Evolutionary conservation across 2,888 invertebrate genomes (phyloP).

Genomic region (Polyommatus icarus): DNA sequence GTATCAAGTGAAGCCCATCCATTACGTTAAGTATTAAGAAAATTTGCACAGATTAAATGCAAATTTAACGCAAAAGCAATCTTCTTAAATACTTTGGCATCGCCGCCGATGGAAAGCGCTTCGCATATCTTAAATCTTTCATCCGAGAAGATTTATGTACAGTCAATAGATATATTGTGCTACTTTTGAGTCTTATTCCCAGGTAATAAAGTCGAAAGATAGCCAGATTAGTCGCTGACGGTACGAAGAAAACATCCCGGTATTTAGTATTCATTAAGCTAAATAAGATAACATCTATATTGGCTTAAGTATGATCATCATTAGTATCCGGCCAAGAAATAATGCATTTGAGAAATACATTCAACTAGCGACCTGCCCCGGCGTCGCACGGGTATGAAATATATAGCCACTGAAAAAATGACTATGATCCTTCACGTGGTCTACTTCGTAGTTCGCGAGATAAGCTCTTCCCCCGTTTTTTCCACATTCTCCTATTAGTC

Average conservation of each 20-base stretch:
- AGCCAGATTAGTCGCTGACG: background rate
- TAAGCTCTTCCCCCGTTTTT: no score
- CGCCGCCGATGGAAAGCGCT: background rate
- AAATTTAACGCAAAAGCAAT: conserved; percentile 1
- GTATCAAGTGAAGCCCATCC: background rate
- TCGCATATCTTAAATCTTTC: conserved; percentile 12
- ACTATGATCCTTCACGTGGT: no score
- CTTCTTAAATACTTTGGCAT: conserved; percentile 12
- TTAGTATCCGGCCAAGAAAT: background rate
- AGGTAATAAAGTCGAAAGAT: background rate
- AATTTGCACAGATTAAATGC: background rate
- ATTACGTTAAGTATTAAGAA: background rate
- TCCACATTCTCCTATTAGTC: no score
- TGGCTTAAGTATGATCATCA: background rate
- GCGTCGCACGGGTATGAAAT: no score
- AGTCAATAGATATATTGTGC: background rate
- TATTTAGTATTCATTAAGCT: conserved; percentile 17
- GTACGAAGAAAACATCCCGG: background rate
- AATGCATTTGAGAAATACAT: background rate
- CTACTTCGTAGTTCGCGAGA: no score
- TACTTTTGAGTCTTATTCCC: background rate
- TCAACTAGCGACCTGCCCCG: no score
- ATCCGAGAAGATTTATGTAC: conserved; percentile 21
- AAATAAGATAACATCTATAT: conserved; percentile 15
- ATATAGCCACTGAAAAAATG: no score